Evolutionary conservation across 37 sponge, comb jelly and placozoan species (phyloP).

Genomic region (Hexactinellida sp.): DNA sequence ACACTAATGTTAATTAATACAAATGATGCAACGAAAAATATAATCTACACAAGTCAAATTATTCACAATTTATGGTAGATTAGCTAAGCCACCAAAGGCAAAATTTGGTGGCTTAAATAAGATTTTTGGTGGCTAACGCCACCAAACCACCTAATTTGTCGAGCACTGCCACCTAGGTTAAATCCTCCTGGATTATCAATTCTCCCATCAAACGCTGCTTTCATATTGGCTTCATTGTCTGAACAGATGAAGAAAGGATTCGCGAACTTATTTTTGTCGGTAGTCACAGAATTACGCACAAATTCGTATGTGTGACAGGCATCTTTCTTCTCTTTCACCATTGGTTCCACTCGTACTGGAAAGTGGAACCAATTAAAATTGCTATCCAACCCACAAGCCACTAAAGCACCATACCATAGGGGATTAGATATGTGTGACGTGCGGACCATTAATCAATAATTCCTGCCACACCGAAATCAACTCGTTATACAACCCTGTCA

Average conservation of each 20-base stretch:
- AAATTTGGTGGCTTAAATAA: too few relatives aligned
- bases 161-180: too few relatives aligned
- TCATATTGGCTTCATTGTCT: not conserved
- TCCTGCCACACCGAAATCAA: not conserved
- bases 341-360: not conserved
- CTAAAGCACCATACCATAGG: not conserved
- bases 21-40: too few relatives aligned
- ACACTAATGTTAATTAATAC: too few relatives aligned
- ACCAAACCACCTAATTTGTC: too few relatives aligned
- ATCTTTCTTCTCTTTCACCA: not conserved
- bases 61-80: too few relatives aligned
- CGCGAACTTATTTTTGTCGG: not conserved
- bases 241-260: conserved; percentile 1
- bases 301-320: not conserved
- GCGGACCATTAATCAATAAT: not conserved
- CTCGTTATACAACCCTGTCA: not conserved
- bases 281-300: not conserved
- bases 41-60: too few relatives aligned
- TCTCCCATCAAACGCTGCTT: not conserved
- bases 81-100: too few relatives aligned
- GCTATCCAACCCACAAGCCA: not conserved
- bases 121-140: too few relatives aligned
- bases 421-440: not conserved
- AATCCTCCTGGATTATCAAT: not conserved
- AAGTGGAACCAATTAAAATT: not conserved